Base-by-base conservation (phyloP, 2,113 vertebrate species). In the Addax nasomaculatus region DNA sequence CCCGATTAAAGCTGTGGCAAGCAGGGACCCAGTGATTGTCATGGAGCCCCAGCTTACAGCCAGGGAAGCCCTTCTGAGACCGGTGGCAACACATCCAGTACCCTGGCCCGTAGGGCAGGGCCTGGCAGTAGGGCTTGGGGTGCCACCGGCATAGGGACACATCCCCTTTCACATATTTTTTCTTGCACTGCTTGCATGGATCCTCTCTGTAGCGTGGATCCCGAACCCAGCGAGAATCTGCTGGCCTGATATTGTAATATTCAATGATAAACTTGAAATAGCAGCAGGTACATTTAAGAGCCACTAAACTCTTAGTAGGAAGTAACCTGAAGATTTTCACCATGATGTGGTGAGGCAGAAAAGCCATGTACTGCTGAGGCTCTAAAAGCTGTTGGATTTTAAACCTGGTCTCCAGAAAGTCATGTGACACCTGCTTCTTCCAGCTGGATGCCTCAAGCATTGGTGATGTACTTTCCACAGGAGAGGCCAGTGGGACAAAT, bases 11-110 rank as follows among this genome's bases (percentile, higher is more conserved):
- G 99, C 99, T 99, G 98, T 99, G 99, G 98, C 99, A 99, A 10
- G 99, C 99, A 0, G 99, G 99, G 51, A 99, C 99, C 99, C 99
- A 99, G 45, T 99, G 99, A 99, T 99, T 99, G 99, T 99, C 99
- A 3, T 99, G 99, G 85, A 99, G 99, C 33, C 99, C 99, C 36
- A 99, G 89, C 89, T 99, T 99, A 91, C 99, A 99, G 91, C 99
- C 99, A 0, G 99, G 99, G 33, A 99, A 98, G 94, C 99, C 99
- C 97, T 99, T 99, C 98, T 99, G 99, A 55, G 99, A 98, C 5
- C 99, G 98, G 81, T 99, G 99, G 96, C 99, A 99, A 97, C 99
- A 99, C 99, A 99, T 99, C 99, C 99, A 99, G 98, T 99, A 99
- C 0, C 99, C 99, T 0, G 99, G 99, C 19, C 99, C 99, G 0